Base-by-base conservation (phyloP, 2,113 vertebrate species). In the Diphyllodes magnificus region DNA sequence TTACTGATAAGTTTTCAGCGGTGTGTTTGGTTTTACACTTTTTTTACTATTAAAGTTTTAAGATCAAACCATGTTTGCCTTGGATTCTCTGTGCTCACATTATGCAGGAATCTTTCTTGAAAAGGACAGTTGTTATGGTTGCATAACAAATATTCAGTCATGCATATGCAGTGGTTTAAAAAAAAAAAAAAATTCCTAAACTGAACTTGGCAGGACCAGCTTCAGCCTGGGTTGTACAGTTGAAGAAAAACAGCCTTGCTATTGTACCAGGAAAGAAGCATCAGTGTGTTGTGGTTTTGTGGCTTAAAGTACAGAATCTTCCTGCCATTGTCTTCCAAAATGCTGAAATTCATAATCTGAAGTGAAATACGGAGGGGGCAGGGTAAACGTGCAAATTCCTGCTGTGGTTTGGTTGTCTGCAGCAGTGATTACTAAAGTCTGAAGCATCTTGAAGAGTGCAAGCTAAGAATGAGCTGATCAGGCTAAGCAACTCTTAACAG, bases 21-120 rank as follows among this genome's bases (percentile, higher is more conserved):
- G 93, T 97, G 95, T 98, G 96, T 98, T 97, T 96, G 82, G 95
- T 95, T 97, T 98, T 94, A 96, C 97, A 96, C 97, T 97, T 98
- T 98, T 97, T 97, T 96, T 98, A 97, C 96, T 97, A 98, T 98
- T 98, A 98, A 98, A 98, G 97, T 96, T 98, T 98, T 94, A 97
- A 97, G 96, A 96, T 95, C 95, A 95, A 75, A 49, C 71, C 44
- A 1, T n/a, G 47, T 94, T 90, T 90, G 71, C 40, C 72, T 90
- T 57, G 69, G 69, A 53, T 40, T 95, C 73, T 92, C 47, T 81
- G 65, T 90, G 22, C 66, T 91, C 49, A 9, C 86, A 87, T 92
- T 84, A 69, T 86, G 66, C 65, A 81, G 71, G 73, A 56, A 27
- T 86, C 75, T 88, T 47, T 19, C 40, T 37, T 92, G 39, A 61